Evolutionary conservation across 2,113 vertebrate genomes (phyloP).

Genomic region (Amazona vittata): DNA sequence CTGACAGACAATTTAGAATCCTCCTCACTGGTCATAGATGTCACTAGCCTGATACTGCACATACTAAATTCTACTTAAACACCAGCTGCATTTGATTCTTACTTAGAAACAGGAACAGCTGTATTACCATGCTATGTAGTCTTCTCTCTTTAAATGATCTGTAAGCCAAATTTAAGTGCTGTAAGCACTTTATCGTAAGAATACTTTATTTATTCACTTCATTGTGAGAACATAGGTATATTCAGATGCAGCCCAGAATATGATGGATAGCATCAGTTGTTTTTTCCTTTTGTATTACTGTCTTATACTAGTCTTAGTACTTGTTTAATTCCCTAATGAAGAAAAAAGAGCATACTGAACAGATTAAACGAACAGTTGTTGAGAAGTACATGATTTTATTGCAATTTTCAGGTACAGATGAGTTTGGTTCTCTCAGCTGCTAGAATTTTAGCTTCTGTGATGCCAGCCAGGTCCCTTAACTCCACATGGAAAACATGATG

Average conservation of each 20-base stretch:
- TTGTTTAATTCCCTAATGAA: background rate
- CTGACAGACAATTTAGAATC: background rate
- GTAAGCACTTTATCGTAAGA: background rate
- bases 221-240: background rate
- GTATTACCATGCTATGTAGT: background rate
- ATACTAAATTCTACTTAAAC: background rate
- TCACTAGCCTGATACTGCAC: background rate
- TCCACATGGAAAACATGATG: background rate
- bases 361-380: slow-evolving; percentile 13
- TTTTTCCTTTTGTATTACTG: background rate
- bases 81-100: background rate
- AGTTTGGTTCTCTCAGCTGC: background rate
- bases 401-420: background rate
- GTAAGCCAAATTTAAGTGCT: background rate
- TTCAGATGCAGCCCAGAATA: background rate
- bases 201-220: background rate
- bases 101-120: background rate
- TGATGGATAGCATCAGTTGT: background rate
- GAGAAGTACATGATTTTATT: background rate
- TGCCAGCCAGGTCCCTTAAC: background rate
- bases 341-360: background rate
- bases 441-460: background rate
- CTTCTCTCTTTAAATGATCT: background rate
- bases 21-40: background rate
- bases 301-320: background rate